Evolutionary conservation across 2,797 vertebrate genomes (phyloP).

Genomic region (Tiaroga cobitis): DNA sequence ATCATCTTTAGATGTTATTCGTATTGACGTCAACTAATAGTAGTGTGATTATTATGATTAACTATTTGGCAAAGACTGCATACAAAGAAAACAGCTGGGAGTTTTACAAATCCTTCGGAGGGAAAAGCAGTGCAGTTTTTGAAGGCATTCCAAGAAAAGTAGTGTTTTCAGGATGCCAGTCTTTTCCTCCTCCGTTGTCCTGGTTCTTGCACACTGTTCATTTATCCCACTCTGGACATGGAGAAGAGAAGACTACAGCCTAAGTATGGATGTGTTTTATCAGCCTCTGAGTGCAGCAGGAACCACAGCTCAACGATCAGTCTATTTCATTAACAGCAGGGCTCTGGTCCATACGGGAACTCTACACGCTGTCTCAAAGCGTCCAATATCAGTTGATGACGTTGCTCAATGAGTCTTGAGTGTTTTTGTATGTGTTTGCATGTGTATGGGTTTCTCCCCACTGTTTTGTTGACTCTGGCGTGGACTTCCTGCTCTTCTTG

Average conservation of each 20-base stretch:
- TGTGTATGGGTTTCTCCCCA: not conserved
- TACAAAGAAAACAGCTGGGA: constrained; percentile 72
- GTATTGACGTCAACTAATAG: constrained; percentile 72
- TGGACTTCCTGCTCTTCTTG: constrained; percentile 1
- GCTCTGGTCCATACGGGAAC: constrained; percentile 13
- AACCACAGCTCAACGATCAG: constrained; percentile 30
- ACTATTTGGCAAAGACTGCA: constrained; percentile 66
- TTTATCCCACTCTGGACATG: constrained; percentile 27
- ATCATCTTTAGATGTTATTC: constrained; percentile 67
- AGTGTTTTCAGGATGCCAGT: constrained; percentile 48
- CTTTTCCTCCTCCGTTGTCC: not conserved
- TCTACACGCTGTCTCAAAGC: not conserved
- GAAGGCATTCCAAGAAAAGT: constrained; percentile 58
- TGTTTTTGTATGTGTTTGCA: constrained; percentile 2
- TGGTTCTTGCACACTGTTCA: constrained; percentile 15
- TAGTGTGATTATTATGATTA: constrained; percentile 71
- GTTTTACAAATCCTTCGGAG: constrained; percentile 43
- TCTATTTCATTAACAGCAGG: constrained; percentile 21
- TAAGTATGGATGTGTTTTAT: constrained; percentile 35
- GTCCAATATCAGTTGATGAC: constrained; percentile 7
- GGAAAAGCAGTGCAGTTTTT: constrained; percentile 62
- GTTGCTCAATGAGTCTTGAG: constrained; percentile 9
- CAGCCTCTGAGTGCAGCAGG: constrained; percentile 9
- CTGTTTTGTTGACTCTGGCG: constrained; percentile 16
- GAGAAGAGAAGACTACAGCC: constrained; percentile 3